Conservation (phyloP, 1,140 invertebrate species). For the Diuraphis noxia region DNA sequence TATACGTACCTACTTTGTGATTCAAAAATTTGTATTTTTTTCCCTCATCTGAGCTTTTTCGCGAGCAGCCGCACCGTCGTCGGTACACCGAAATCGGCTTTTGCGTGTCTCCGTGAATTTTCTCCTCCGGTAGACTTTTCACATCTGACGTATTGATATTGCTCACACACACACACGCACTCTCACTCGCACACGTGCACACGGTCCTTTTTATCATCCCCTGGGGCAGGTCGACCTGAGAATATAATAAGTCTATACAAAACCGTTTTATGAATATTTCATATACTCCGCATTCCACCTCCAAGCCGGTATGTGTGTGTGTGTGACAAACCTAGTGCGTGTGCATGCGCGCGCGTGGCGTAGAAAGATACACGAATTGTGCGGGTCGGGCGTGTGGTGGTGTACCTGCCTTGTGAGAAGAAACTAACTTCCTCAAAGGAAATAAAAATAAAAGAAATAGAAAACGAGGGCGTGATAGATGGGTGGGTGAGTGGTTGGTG, state of each 20-base stretch:
- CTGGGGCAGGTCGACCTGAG: constrained; percentile 1
- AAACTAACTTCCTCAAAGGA: constrained; percentile 15
- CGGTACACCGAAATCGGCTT: neutral
- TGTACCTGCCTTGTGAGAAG: neutral
- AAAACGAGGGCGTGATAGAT: neutral
- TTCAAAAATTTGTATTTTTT: neutral
- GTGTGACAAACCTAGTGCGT: neutral
- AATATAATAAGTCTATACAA: constrained; percentile 48
- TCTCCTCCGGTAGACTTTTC: neutral
- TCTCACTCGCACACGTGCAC: neutral
- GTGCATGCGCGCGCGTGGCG: neutral
- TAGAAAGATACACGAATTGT: neutral
- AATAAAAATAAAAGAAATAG: constrained; percentile 37
- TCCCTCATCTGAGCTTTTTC: neutral
- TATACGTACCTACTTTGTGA: neutral
- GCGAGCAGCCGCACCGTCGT: too few species aligned
- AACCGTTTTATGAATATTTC: constrained; percentile 51
- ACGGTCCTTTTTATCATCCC: neutral
- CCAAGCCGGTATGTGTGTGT: neutral
- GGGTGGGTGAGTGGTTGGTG: neutral
- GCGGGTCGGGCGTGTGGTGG: too few species aligned
- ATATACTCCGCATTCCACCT: neutral
- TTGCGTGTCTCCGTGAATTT: neutral
- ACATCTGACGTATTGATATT: constrained; percentile 41
- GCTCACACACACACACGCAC: too few species aligned